These are phyloP conservation scores for Rhegmatorhina hoffmannsi DNA, from an alignment of 2,113 vertebrate genomes.

Conservation along the genomic window DNA sequence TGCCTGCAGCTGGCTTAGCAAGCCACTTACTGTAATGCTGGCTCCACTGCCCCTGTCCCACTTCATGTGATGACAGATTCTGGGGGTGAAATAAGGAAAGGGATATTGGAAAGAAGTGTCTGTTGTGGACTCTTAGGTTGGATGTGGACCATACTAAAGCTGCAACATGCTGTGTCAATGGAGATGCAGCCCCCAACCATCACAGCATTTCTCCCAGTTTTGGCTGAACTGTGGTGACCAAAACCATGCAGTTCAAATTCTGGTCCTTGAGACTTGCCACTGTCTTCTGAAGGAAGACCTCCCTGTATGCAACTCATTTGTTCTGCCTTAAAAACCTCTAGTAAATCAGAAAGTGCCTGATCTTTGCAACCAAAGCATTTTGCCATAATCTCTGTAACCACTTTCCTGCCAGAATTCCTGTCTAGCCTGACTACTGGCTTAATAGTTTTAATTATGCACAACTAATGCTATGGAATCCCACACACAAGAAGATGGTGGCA, in stretches of 20 bases:
- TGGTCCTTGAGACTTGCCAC: neutral
- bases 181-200: neutral
- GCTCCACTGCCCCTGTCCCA: neutral
- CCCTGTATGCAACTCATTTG: neutral
- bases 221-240: neutral
- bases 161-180: neutral
- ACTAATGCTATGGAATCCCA: neutral
- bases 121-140: neutral
- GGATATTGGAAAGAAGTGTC: neutral
- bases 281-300: neutral
- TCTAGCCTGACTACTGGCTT: neutral
- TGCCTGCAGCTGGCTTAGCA: neutral
- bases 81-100: neutral
- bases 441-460: neutral
- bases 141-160: neutral
- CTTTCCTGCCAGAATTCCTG: neutral
- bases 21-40: neutral
- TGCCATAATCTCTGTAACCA: neutral
- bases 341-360: neutral
- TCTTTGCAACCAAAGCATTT: neutral
- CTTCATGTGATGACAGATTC: neutral
- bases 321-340: neutral
- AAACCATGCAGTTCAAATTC: neutral
- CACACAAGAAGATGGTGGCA: neutral
- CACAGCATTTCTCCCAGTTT: neutral